These are phyloP conservation scores for Bucorvus abyssinicus DNA, from an alignment of 2,797 vertebrate genomes.

Conservation along the genomic window DNA sequence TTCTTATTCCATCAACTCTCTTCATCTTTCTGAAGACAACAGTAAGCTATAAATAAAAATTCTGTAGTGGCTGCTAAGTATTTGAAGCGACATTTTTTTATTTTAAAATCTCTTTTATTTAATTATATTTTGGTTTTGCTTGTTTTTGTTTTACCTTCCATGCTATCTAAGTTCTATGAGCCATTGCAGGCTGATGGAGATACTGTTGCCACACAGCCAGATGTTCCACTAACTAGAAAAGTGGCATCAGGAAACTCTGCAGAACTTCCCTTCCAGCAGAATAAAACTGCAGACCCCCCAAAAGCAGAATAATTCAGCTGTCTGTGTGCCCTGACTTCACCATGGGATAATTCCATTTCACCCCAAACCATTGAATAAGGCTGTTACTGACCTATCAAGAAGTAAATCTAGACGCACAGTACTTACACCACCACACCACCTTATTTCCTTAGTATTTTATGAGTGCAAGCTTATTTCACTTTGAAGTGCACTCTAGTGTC, in stretches of 20 bases:
- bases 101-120: neutral
- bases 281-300: neutral
- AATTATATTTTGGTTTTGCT: neutral
- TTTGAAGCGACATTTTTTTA: neutral
- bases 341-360: neutral
- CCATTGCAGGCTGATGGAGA: neutral
- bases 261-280: neutral
- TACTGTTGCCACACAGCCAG: neutral
- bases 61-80: neutral
- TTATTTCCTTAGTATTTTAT: neutral
- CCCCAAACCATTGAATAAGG: neutral
- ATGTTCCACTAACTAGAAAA: neutral
- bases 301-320: neutral
- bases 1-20: neutral
- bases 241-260: neutral
- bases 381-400: neutral
- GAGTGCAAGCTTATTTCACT: slow-evolving; percentile 1
- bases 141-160: neutral
- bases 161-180: neutral
- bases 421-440: neutral
- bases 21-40: neutral
- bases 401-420: neutral
- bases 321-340: neutral
- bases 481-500: neutral
- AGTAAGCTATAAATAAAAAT: neutral